Conservation (phyloP, 2,888 invertebrate genomes). For the Rhamnusium bicolor region DNA sequence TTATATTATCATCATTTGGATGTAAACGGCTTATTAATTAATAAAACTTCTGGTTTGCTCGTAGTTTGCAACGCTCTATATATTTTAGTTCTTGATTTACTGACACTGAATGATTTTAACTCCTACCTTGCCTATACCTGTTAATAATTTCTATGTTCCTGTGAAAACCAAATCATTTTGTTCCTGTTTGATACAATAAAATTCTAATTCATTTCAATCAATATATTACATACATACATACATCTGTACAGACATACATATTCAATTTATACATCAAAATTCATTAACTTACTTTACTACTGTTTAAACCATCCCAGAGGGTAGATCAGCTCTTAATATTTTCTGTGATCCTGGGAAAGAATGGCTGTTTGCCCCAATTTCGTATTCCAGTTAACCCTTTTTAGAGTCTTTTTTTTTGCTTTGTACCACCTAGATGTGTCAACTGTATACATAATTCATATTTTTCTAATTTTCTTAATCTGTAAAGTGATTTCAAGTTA, state of each 20-base stretch:
- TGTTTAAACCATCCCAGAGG: background rate
- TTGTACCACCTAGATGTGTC: too few relatives aligned
- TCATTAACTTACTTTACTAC: too few relatives aligned
- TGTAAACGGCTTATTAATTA: too few relatives aligned
- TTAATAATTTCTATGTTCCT: background rate
- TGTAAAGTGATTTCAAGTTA: background rate
- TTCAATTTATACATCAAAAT: too few relatives aligned
- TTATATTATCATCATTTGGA: too few relatives aligned
- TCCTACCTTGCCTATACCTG: background rate
- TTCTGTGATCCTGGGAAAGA: conserved; percentile 28
- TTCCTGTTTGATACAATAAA: background rate
- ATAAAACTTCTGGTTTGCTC: too few relatives aligned
- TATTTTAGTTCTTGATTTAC: too few relatives aligned
- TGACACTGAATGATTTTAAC: too few relatives aligned
- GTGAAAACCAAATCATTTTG: background rate
- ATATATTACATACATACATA: background rate
- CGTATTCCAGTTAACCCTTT: conserved; percentile 22
- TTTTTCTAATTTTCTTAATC: background rate
- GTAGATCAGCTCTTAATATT: background rate
- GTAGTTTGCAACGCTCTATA: too few relatives aligned
- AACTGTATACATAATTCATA: too few relatives aligned
- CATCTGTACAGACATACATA: too few relatives aligned
- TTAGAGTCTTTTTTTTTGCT: too few relatives aligned
- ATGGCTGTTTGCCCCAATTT: conserved; percentile 37
- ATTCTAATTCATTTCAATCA: background rate